These are phyloP conservation scores for Pachyuromys duprasi DNA, from an alignment of 2,797 vertebrate species.

Conservation along the genomic window DNA sequence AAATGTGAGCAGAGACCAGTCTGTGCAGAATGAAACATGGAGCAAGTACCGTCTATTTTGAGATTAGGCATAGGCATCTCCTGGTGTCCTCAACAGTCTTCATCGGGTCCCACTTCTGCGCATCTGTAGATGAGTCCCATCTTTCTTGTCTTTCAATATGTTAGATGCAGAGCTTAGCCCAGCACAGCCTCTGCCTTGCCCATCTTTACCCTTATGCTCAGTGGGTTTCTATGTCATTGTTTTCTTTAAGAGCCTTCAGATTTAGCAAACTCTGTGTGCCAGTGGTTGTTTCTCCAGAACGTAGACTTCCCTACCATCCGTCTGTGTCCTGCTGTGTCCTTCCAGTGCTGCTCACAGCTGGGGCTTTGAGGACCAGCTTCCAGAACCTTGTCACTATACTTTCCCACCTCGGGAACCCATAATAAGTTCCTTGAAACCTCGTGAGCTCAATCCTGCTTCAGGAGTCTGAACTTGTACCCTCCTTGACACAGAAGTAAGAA, in stretches of 20 bases:
- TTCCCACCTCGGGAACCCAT: not conserved
- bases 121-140: not conserved
- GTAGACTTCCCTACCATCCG: not conserved
- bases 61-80: not conserved
- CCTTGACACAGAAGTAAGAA: not conserved
- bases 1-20: not conserved
- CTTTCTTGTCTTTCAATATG: not conserved
- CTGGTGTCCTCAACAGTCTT: too few relatives aligned
- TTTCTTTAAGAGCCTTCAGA: not conserved
- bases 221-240: not conserved
- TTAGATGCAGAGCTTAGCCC: not conserved
- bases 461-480: not conserved
- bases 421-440: not conserved
- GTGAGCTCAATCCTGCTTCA: not conserved
- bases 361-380: not conserved
- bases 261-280: not conserved
- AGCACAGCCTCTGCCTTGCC: not conserved
- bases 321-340: fast-evolving
- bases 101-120: fast-evolving
- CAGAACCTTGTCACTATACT: not conserved
- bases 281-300: not conserved
- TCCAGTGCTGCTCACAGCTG: not conserved
- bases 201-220: not conserved
- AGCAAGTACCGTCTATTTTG: not conserved
- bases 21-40: not conserved